phyloP scores from a whole-genome alignment of 2,888 invertebrate species.

The Scaptomyza parva region DNA sequence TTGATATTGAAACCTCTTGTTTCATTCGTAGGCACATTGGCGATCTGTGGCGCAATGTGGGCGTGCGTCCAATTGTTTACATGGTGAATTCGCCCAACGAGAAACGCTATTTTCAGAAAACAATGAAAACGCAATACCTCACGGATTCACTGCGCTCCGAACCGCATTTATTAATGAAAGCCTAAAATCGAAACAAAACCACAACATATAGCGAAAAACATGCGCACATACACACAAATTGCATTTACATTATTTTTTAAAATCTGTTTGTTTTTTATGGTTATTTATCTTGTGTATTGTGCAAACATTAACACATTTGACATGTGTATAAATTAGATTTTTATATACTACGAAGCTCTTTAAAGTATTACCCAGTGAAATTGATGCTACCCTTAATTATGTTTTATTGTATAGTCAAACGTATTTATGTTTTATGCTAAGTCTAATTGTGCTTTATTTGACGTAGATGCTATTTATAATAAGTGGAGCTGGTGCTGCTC shows the following conservation, averaged over 20 bases:
- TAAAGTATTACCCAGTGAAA: slow-evolving; percentile 69
- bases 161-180: slow-evolving; percentile 84
- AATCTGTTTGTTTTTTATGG: slow-evolving; percentile 19
- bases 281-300: slow-evolving; percentile 20
- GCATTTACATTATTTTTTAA: slow-evolving; percentile 58
- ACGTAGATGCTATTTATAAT: slow-evolving; percentile 41
- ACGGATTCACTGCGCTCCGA: slow-evolving; percentile 85
- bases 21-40: slow-evolving; percentile 81
- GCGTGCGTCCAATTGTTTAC: slow-evolving; percentile 84
- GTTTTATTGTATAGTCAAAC: slow-evolving; percentile 19
- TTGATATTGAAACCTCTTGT: slow-evolving; percentile 9
- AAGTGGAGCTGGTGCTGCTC: slow-evolving; percentile 22
- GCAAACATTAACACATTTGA: slow-evolving; percentile 19
- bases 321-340: slow-evolving; percentile 27
- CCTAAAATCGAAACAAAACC: slow-evolving; percentile 57
- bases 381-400: slow-evolving; percentile 36
- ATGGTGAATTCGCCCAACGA: slow-evolving; percentile 85
- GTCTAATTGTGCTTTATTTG: slow-evolving; percentile 53
- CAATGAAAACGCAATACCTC: slow-evolving; percentile 85
- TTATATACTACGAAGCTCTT: slow-evolving; percentile 41
- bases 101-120: slow-evolving; percentile 85
- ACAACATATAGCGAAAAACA: slow-evolving; percentile 5
- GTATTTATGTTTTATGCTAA: slow-evolving; percentile 46
- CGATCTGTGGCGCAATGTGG: slow-evolving; percentile 84
- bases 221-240: slow-evolving; percentile 40